Conservation (phyloP, 1,140 invertebrate genomes). For the Cotesia vestalis region DNA sequence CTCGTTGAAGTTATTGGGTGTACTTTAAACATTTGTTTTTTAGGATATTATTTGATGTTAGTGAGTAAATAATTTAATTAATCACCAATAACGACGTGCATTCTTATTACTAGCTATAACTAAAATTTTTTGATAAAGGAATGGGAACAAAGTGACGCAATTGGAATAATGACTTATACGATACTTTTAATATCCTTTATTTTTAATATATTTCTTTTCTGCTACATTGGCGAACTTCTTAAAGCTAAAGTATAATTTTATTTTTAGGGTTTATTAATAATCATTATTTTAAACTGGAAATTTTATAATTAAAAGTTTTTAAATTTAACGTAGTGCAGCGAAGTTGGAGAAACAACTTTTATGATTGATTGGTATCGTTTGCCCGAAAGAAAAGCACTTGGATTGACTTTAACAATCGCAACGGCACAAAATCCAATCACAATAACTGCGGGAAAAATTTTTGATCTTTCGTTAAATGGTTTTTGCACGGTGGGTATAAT, state of each 20-base stretch:
- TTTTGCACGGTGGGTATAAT: constrained; percentile 49
- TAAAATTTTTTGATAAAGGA: constrained; percentile 31
- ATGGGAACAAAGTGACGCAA: constrained; percentile 38
- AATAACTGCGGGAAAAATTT: constrained; percentile 50
- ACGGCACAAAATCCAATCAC: constrained; percentile 45
- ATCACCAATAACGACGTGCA: too few species aligned
- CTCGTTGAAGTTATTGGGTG: constrained; percentile 45
- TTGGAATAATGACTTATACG: constrained; percentile 38
- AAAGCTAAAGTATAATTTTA: constrained; percentile 33
- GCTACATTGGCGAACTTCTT: constrained; percentile 48
- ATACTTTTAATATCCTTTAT: constrained; percentile 45
- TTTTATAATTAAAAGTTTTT: background rate
- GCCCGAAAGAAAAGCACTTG: constrained; percentile 40
- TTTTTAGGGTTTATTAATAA: constrained; percentile 33
- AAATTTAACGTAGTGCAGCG: constrained; percentile 16
- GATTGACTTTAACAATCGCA: constrained; percentile 42
- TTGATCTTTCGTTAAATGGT: constrained; percentile 46
- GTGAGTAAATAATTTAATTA: background rate
- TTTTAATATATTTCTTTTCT: constrained; percentile 53
- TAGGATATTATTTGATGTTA: constrained; percentile 38
- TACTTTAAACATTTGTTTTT: constrained; percentile 37
- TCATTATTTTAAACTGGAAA: constrained; percentile 22
- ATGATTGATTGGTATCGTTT: constrained; percentile 50
- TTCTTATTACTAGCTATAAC: too few species aligned
- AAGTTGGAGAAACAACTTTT: constrained; percentile 43